These are phyloP conservation scores for Sander vitreus DNA, from an alignment of 2,113 vertebrate genomes.

Conservation along the genomic window DNA sequence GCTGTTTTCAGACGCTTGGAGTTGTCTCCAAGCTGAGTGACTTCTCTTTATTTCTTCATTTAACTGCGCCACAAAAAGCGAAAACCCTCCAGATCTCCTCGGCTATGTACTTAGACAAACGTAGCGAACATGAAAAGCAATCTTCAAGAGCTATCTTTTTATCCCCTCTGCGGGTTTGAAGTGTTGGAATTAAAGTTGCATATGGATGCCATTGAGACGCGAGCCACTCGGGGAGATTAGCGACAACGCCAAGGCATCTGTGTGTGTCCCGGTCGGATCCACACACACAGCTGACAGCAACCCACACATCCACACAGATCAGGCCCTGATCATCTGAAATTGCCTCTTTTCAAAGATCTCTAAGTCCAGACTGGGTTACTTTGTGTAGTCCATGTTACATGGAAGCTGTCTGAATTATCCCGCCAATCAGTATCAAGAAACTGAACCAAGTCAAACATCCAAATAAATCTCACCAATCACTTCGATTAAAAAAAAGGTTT, in stretches of 20 bases:
- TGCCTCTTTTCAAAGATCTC: slow-evolving; percentile 73
- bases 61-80: slow-evolving; percentile 40
- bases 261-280: slow-evolving; percentile 26
- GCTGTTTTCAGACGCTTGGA: slow-evolving; percentile 47
- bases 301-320: slow-evolving; percentile 63
- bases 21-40: slow-evolving; percentile 29
- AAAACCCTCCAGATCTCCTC: slow-evolving; percentile 55
- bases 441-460: slow-evolving; percentile 6
- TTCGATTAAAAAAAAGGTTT: neutral
- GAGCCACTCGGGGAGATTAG: slow-evolving; percentile 75
- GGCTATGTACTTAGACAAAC: slow-evolving; percentile 54
- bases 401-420: slow-evolving; percentile 43
- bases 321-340: slow-evolving; percentile 73
- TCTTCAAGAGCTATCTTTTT: slow-evolving; percentile 78
- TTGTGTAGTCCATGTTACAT: slow-evolving; percentile 41
- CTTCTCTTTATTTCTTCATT: neutral
- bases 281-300: slow-evolving; percentile 45
- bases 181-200: slow-evolving; percentile 76
- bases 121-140: slow-evolving; percentile 68
- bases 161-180: slow-evolving; percentile 62
- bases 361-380: slow-evolving; percentile 50
- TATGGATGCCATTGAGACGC: slow-evolving; percentile 70
- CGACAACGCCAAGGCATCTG: slow-evolving; percentile 59
- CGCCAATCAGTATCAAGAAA: slow-evolving; percentile 61
- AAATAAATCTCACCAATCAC: slow-evolving; percentile 2